A percentile compares a stretch with the other conserved stretches of the same genome.
phyloP scores from a whole-genome alignment of 2,113 vertebrate species.

The Cyanoramphus novaezelandiae region DNA sequence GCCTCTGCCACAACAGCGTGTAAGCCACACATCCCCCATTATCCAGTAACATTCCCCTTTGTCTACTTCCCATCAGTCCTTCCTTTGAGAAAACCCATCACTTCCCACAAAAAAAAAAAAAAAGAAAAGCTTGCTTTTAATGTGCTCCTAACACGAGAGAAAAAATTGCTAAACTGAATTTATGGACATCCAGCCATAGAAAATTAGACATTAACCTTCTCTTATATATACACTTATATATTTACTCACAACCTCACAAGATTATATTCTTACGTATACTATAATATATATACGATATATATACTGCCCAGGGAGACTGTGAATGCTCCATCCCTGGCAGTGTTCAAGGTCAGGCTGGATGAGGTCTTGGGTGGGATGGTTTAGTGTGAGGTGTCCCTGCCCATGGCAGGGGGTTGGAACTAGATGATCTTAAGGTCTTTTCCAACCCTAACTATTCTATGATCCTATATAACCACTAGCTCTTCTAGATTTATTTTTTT shows the following conservation, averaged over 20 bases:
- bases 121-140: neutral
- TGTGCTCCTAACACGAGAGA: neutral
- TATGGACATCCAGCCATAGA: neutral
- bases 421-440: too few species aligned
- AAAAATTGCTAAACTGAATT: neutral
- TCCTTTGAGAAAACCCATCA: neutral
- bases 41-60: neutral
- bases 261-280: neutral
- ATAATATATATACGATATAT: too few species aligned
- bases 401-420: too few species aligned
- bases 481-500: neutral
- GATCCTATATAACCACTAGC: neutral
- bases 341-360: too few species aligned
- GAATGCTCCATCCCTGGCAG: too few species aligned
- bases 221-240: too few species aligned
- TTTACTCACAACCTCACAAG: neutral
- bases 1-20: neutral
- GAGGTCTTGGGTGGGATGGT: too few species aligned
- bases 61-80: neutral
- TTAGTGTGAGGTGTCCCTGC: too few species aligned
- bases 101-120: neutral
- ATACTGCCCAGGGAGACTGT: too few species aligned
- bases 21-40: rapidly evolving
- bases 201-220: neutral
- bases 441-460: too few species aligned